These are phyloP conservation scores for Aphidius ervi DNA, from an alignment of 1,140 invertebrate species.

Conservation along the genomic window DNA sequence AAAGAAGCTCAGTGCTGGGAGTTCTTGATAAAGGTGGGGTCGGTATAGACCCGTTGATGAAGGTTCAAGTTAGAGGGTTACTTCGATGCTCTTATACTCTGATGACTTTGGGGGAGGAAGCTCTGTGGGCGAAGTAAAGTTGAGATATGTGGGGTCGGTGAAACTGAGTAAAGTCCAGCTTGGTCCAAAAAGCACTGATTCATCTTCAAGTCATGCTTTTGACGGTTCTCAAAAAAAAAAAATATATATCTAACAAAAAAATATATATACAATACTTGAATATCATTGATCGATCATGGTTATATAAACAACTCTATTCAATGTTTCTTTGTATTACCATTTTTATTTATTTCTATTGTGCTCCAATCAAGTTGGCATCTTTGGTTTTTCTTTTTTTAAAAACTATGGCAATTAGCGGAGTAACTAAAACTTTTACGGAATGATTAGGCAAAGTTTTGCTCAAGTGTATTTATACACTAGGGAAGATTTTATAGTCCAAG, in stretches of 20 bases:
- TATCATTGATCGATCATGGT: no score
- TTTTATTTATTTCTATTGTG: no score
- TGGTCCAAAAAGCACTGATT: constrained; percentile 52
- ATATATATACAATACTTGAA: no score
- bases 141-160: constrained; percentile 15
- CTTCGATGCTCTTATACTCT: constrained; percentile 47
- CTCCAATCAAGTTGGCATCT: no score
- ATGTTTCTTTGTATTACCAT: no score
- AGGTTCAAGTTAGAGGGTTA: constrained; percentile 52
- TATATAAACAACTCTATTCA: no score
- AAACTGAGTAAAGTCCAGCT: constrained; percentile 38
- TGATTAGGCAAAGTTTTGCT: not conserved
- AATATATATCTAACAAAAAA: no score
- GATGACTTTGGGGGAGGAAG: constrained; percentile 36
- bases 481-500: not conserved
- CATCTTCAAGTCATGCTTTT: constrained; percentile 48
- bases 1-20: constrained; percentile 37
- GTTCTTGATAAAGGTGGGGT: constrained; percentile 54
- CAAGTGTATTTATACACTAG: constrained; percentile 10
- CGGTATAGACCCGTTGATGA: constrained; percentile 52
- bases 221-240: constrained; percentile 29
- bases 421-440: no score
- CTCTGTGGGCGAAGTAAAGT: constrained; percentile 13
- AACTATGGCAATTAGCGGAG: no score
- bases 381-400: no score